Evolutionary conservation across 2,797 vertebrate genomes (phyloP), one percentile per base, ranked within the genome.

Genomic region (Falco naumanni): DNA sequence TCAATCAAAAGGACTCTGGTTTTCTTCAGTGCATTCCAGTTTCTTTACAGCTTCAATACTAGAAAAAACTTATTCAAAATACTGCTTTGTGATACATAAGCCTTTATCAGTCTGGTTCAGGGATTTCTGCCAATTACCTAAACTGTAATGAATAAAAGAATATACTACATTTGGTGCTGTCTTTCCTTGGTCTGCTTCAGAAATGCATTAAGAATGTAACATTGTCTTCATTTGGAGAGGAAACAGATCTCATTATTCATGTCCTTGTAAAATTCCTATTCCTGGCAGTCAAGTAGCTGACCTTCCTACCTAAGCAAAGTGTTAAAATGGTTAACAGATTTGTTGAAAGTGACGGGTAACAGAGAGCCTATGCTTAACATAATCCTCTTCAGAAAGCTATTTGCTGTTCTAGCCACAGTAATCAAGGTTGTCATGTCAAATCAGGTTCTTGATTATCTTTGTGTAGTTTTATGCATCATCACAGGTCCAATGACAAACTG

Each of bases 371-470:
- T 86, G 84, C 94, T 97, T 96, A 96, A 92, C 68, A 82, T 89
- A 96, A 97, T 93, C 90, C 82, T 95, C 81, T 96, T 94, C 84
- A 93, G 90, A 96, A 97, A 94, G 37, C 48, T 92, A 51, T 95
- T 95, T 78, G 37, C 75, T 96, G 56, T 93, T 94, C 83, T 56
- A 88, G 89, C 59, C 69, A 70, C 76, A 93, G 75, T 93, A 96
- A 98, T 97, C 95, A 97, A 95, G 79, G 72, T 25, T 89, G 74
- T 68, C 41, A 18, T 92, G 91, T 97, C 95, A 96, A 89, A 93
- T 93, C 83, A 95, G 69, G 61, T 96, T 97, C 89, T 96, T 97
- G 90, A 96, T 96, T 97, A 96, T 93, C 77, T 95, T 87, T 90
- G 78, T 34, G 25, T 90, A 95, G 89, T 93, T 96, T 97, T 95